Evolutionary conservation across 1,140 invertebrate species (phyloP), one percentile per base, ranked within the genome.

Genomic region (Zaprionus ghesquierei): DNA sequence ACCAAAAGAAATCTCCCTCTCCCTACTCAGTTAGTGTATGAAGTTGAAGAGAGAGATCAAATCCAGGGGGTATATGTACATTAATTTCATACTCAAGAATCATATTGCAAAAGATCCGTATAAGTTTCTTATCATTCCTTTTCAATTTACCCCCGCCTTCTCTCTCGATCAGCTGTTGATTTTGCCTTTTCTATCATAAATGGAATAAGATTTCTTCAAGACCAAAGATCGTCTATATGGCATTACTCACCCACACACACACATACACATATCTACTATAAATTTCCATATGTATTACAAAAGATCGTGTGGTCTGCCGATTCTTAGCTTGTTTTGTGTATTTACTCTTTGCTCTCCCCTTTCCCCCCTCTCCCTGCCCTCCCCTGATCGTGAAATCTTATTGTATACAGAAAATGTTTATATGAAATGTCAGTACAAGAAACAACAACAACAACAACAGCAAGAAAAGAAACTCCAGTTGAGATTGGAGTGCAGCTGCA

Each of bases 401-500:
- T 2, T 73, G 70, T 72, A 68, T 58, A 73, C 74, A 41, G 56
- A 25, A 68, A 55, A 66, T 86, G 75, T 86, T 81, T 86, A 79
- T 86, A 79, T 51, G 49, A 82, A 82, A 79, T 68, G 80, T 69
- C 80, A 79, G 76, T 84, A 50, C 49, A 74, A 68, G n/a, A n/a
- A n/a, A n/a, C n/a, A n/a, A n/a, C n/a, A n/a, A n/a, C 35, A 33
- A 33, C 31, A 33, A 12, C 3, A 33, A 8, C 3, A 77, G 60
- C 71, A 82, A 86, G 59, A 72, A 54, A 62, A 69, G 46, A 49
- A 56, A 60, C 49, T 58, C n/a, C 27, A 31, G 55, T 25, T 51
- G 13, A 20, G 44, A 31, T 44, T 54, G 51, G 49, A 25, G 50
- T 54, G 33, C 81, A 86, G 81, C 81, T 86, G 81, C 81, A 3